Evolutionary conservation across 2,888 invertebrate genomes (phyloP).

Genomic region (Agrotis segetum): DNA sequence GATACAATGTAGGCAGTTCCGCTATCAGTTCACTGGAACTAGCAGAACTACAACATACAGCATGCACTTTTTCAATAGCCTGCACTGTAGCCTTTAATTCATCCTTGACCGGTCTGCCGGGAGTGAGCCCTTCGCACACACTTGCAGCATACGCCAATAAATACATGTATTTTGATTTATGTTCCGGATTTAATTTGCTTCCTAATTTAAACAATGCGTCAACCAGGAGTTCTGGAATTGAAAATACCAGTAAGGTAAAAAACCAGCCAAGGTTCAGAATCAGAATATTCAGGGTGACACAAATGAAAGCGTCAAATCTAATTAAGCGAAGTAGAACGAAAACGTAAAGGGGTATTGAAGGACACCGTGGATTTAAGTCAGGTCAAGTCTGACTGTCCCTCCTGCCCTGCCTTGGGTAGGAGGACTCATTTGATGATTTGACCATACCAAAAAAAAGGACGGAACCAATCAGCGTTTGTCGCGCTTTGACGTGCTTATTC

Average conservation of each 20-base stretch:
- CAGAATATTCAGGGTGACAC: neutral
- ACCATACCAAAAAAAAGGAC: no score
- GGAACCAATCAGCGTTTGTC: no score
- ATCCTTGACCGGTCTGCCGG: constrained; percentile 95
- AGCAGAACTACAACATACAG: constrained; percentile 97
- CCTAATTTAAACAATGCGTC: constrained; percentile 98
- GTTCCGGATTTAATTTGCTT: constrained; percentile 98
- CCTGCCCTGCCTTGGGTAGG: no score
- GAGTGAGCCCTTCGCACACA: constrained; percentile 94
- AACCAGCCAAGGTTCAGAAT: no score
- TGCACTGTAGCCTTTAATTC: constrained; percentile 97
- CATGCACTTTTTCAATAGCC: constrained; percentile 97
- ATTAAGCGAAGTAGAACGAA: no score
- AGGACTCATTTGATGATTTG: no score
- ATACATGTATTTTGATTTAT: constrained; percentile 99
- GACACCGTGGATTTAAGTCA: no score
- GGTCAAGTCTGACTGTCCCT: no score
- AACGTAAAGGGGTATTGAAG: no score
- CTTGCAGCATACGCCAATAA: constrained; percentile 98
- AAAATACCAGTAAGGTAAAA: neutral
- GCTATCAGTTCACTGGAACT: constrained; percentile 98
- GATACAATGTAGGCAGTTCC: constrained; percentile 97
- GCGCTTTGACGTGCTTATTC: no score
- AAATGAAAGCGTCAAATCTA: no score
- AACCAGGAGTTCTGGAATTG: constrained; percentile 94